Evolutionary conservation across 1,140 invertebrate genomes (phyloP), one percentile per base, ranked within the genome.

Genomic region (Caenorhabditis latens): DNA sequence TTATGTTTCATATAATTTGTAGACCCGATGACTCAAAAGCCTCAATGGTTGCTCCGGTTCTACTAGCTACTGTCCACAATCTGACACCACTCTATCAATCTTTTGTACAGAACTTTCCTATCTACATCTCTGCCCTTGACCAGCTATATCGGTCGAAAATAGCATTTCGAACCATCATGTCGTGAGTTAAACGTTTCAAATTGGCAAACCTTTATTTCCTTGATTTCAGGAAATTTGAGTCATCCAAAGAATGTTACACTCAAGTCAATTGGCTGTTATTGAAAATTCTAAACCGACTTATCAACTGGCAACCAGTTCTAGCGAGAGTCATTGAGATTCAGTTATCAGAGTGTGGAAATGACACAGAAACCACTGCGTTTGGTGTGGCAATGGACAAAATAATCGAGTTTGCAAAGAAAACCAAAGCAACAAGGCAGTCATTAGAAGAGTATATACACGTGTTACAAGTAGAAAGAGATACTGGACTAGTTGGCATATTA

Each of bases 101-200:
- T 13, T n/a, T 89, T 5, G 43, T 89, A 21, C 58, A 86, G 21
- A 89, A 89, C 46, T 84, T 89, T 58, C 89, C 89, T 0, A 85
- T 89, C 5, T 89, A 79, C 85, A 57, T 89, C 3, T 84, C 89
- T 32, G 87, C 89, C 0, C 42, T 89, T 13, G 87, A 89, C 57
- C 79, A 89, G 43, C 24, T 89, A 8, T 71, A 50, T 46, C 46
- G 71, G 8, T 65, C 57, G 16, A 79, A 83, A 42, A 50, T 63
- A 13, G 21, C 75, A 57, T 89, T 89, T 55, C 14, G 57, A 43
- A 40, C 32, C 7, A 65, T 55, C 16, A 86, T 87, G 53, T 55
- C 79, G 88, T 83, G 14, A 84, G 83, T 32, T 55, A 21, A 14
- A 4, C 21, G 3, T 8, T 11, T 21, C 0, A 13, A 63, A 13